Evolutionary conservation across 1,140 invertebrate genomes (phyloP).

Genomic region (Eciton burchellii): DNA sequence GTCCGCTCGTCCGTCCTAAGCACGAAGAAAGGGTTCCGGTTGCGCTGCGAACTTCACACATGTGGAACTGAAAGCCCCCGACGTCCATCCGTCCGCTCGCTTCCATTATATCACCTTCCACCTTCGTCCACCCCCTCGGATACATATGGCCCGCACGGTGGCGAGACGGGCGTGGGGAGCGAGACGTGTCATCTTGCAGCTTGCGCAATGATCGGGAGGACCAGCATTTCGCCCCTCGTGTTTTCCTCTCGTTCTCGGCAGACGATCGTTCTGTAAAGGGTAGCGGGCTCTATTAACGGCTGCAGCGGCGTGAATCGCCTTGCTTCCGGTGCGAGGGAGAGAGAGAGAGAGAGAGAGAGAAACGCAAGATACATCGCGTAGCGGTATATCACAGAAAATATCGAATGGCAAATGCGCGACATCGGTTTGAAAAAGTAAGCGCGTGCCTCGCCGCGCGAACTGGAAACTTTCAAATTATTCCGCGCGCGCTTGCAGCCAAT

Average conservation of each 20-base stretch:
- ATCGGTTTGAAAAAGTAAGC: background rate
- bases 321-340: constrained; percentile 20
- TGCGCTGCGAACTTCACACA: constrained; percentile 76
- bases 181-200: constrained; percentile 77
- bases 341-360: no score
- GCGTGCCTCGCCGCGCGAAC: background rate
- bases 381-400: background rate
- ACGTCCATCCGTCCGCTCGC: constrained; percentile 58
- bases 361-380: background rate
- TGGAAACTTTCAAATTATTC: background rate
- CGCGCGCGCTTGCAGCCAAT: background rate
- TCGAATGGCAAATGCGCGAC: background rate
- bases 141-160: constrained; percentile 75
- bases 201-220: constrained; percentile 74
- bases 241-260: constrained; percentile 31
- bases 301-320: constrained; percentile 27
- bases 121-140: constrained; percentile 79
- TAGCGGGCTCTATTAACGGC: constrained; percentile 60
- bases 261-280: constrained; percentile 39
- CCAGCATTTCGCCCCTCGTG: constrained; percentile 27
- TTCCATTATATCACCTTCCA: constrained; percentile 79
- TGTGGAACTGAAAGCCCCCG: constrained; percentile 78
- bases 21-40: constrained; percentile 81
- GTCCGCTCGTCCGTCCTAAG: constrained; percentile 60
- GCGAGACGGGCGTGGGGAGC: background rate